Evolutionary conservation across 2,113 vertebrate genomes (phyloP).

Genomic region (Protobothrops mucrosquamatus): DNA sequence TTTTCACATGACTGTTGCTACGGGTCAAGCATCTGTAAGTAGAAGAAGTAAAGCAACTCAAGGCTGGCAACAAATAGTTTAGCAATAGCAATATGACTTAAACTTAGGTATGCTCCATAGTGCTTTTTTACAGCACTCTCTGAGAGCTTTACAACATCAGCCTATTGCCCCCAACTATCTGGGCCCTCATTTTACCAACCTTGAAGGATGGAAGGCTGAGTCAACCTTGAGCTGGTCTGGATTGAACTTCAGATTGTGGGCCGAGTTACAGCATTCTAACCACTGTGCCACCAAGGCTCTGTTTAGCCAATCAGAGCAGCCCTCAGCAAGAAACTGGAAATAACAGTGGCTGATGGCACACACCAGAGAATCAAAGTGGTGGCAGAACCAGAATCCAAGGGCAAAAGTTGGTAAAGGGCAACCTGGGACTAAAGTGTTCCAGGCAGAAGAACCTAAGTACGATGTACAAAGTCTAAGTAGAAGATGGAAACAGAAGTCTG

Average conservation of each 20-base stretch:
- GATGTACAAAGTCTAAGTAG: neutral
- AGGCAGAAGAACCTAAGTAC: neutral
- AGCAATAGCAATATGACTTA: no score
- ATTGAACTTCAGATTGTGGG: neutral
- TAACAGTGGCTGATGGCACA: neutral
- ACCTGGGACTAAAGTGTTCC: neutral
- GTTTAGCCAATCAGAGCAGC: neutral
- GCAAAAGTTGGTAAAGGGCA: neutral
- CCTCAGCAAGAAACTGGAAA: neutral
- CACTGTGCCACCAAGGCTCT: neutral
- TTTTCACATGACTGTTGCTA: no score
- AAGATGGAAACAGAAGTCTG: neutral
- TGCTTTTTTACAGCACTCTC: no score
- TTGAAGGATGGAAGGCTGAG: no score
- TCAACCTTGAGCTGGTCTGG: no score
- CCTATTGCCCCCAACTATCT: no score
- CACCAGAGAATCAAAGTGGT: neutral
- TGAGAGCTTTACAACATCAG: no score
- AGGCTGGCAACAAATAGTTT: no score
- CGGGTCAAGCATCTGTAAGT: no score
- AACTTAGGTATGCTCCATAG: no score
- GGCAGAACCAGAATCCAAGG: neutral
- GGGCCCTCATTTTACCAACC: no score
- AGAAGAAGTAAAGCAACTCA: no score
- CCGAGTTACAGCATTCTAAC: neutral